phyloP scores from a whole-genome alignment of 2,113 vertebrate genomes.

The Ammodytes marinus region DNA sequence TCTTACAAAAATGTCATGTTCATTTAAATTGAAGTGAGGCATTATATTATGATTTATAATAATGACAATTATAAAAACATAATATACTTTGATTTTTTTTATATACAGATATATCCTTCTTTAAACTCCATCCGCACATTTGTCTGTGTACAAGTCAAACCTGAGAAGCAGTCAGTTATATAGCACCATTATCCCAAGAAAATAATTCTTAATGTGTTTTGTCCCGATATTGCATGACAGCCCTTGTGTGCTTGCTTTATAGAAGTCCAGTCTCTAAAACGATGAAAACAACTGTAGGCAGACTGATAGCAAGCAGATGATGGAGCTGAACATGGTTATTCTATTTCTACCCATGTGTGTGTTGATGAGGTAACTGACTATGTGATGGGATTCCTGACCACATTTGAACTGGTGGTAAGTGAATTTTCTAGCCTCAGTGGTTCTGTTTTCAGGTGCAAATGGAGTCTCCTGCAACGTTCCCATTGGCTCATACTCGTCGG shows the following conservation, averaged over 20 bases:
- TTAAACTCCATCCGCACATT: background rate
- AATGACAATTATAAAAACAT: background rate
- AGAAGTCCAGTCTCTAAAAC: no score
- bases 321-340: background rate
- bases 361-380: background rate
- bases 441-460: conserved; percentile 18
- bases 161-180: background rate
- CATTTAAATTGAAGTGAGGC: background rate
- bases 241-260: no score
- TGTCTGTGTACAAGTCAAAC: background rate
- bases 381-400: conserved; percentile 14
- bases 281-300: background rate
- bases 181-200: background rate
- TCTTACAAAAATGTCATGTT: background rate
- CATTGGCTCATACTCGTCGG: background rate
- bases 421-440: conserved; percentile 2
- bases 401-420: conserved; percentile 13
- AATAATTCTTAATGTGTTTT: background rate
- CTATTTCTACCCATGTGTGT: background rate
- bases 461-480: background rate
- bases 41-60: background rate
- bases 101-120: background rate
- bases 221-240: no score
- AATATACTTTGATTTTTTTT: background rate
- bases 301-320: background rate